These are phyloP conservation scores for Euzetes globulus DNA, from an alignment of 2,888 invertebrate genomes.

Conservation along the genomic window DNA sequence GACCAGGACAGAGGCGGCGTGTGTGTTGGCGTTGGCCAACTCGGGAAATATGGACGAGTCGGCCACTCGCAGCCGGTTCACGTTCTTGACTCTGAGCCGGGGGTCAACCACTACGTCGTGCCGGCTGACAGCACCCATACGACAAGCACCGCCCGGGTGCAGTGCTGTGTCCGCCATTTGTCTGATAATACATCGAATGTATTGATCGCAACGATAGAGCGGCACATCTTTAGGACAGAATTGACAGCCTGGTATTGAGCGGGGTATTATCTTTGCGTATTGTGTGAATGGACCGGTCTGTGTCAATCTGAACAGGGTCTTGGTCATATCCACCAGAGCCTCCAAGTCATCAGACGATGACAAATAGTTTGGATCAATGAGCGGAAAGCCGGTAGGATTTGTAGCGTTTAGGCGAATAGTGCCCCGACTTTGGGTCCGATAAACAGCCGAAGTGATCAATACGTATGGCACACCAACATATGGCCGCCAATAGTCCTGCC, in stretches of 20 bases:
- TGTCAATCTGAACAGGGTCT: constrained; percentile 26
- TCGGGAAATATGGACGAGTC: constrained; percentile 33
- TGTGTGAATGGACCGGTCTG: constrained; percentile 16
- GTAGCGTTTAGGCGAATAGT: constrained; percentile 23
- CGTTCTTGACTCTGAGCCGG: constrained; percentile 7
- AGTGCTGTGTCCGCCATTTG: constrained; percentile 26
- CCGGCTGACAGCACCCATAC: constrained; percentile 30
- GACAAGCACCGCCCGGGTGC: constrained; percentile 34
- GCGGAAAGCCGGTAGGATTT: constrained; percentile 11
- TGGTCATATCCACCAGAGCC: constrained; percentile 30
- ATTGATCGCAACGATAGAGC: constrained; percentile 22
- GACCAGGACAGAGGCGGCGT: constrained; percentile 31
- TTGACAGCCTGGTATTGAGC: constrained; percentile 27
- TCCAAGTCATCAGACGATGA: background rate
- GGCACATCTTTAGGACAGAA: background rate
- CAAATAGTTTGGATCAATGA: constrained; percentile 30
- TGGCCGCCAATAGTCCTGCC: constrained; percentile 30
- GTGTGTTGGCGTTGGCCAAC: constrained; percentile 34
- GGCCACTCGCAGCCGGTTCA: constrained; percentile 22
- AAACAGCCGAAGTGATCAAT: constrained; percentile 27
- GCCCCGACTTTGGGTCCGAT: constrained; percentile 29
- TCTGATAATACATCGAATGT: constrained; percentile 30
- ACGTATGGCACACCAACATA: constrained; percentile 29
- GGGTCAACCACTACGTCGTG: constrained; percentile 29
- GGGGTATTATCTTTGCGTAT: constrained; percentile 21